Evolutionary conservation across 2,113 vertebrate species (phyloP), one percentile per base, ranked within the genome.

Genomic region (Eleginops maclovinus): DNA sequence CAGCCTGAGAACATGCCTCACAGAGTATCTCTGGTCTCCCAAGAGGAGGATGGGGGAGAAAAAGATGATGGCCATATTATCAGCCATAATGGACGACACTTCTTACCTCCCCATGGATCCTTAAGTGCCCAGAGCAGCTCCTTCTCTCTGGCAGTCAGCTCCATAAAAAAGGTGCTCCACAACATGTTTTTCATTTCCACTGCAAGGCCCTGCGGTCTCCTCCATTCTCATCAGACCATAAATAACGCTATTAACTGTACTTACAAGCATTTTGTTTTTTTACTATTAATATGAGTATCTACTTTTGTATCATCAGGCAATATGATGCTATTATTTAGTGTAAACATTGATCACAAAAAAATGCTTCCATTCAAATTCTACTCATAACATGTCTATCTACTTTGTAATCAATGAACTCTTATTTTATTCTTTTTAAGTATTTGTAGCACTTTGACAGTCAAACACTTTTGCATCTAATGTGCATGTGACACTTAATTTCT

Each of bases 61-160:
- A 78, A 85, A 81, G 61, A 84, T 76, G 84, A 89, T 73, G 80
- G 60, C 41, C 63, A 75, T 58, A 81, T 84, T 75, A 82, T 84
- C 77, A 71, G 81, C 81, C 77, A 79, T 85, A 80, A 84, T 56
- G 60, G 70, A 75, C 46, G 59, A 77, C 77, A 77, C 63, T 50
- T 72, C 65, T 49, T 28, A 77, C 46, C 76, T 72, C 82, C 43
- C 63, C 59, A 24, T 72, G 74, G 78, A 87, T 68, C 50, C 40
- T 14, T 65, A 44, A n/a, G 60, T 50, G 53, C 79, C 72, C n/a
- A 58, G 73, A 76, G 69, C 81, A 59, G 55, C 50, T 60, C 26
- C 44, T 19, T 70, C n/a, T 70, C n/a, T 31, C 21, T 58, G 41
- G 64, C 55, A 64, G 17, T 73, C 62, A 72, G 58, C 79, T 66